A percentile compares a stretch with the other conserved stretches of the same genome.
These are phyloP conservation scores for Pseudachorutes palmiensis DNA, from an alignment of 1,140 invertebrate species.

Conservation along the genomic window DNA sequence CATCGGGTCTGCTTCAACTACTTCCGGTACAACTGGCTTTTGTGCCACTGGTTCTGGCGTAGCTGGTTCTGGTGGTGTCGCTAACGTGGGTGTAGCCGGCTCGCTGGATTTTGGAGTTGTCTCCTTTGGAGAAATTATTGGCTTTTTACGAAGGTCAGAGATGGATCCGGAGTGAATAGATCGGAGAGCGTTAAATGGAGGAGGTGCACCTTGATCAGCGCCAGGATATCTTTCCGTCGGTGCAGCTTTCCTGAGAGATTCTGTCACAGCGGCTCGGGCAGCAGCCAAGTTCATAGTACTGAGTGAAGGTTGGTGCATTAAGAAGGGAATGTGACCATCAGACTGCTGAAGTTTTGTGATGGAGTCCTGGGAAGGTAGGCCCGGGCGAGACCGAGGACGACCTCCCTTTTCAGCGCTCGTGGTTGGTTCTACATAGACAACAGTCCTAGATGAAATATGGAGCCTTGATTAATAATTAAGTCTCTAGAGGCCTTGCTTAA, in stretches of 20 bases:
- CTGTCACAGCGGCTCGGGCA: background rate
- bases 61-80: background rate
- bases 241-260: background rate
- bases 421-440: slow-evolving; percentile 20
- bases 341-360: background rate
- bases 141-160: slow-evolving; percentile 6
- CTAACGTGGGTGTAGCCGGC: background rate
- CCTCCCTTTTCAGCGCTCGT: background rate
- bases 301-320: background rate
- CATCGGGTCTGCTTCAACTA: too few species aligned
- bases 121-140: background rate
- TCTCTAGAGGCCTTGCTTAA: background rate
- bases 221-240: background rate
- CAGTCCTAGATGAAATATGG: slow-evolving; percentile 16
- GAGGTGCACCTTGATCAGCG: background rate
- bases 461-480: background rate
- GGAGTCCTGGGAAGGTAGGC: background rate
- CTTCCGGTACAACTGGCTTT: too few species aligned
- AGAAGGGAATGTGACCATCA: slow-evolving; percentile 5
- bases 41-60: too few species aligned
- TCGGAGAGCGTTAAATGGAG: background rate
- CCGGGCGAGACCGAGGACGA: background rate
- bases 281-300: slow-evolving; percentile 16
- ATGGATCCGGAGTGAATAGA: slow-evolving; percentile 3
- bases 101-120: background rate